Evolutionary conservation across 1,140 invertebrate species (phyloP).

Genomic region (Meloidogyne floridensis): DNA sequence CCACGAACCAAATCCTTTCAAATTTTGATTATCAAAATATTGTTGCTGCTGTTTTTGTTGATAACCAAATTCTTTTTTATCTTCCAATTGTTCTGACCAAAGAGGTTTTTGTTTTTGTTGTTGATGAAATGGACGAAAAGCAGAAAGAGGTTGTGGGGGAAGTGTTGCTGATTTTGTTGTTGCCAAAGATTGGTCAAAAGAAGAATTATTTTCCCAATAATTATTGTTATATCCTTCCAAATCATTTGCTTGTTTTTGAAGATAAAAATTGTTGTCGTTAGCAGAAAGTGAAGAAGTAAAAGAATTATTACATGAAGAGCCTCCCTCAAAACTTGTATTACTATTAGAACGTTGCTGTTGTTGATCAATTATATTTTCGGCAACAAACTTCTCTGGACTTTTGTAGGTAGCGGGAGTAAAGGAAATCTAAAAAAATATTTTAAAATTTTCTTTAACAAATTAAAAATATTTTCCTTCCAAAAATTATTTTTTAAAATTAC

Average conservation of each 20-base stretch:
- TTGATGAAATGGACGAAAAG: constrained; percentile 2
- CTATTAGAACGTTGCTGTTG: constrained; percentile 1
- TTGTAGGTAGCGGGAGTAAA: background rate
- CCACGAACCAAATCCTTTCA: background rate
- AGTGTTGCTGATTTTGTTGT: background rate
- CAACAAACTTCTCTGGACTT: background rate
- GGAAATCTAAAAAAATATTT: background rate
- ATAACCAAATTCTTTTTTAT: background rate
- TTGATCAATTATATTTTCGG: background rate
- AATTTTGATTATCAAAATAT: constrained; percentile 11
- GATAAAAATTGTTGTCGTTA: background rate
- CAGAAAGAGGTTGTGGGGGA: background rate
- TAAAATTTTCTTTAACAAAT: background rate
- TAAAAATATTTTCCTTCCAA: too few relatives aligned
- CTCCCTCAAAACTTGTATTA: constrained; percentile 1
- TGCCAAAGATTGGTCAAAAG: background rate
- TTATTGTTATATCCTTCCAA: background rate
- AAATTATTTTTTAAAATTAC: too few relatives aligned
- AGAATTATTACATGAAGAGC: constrained; percentile 1
- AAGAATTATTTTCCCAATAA: background rate
- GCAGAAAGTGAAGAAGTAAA: constrained; percentile 23
- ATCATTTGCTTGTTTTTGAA: background rate
- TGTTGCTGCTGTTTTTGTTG: background rate
- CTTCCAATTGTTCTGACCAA: constrained; percentile 24
- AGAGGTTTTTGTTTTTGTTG: background rate